Conservation (phyloP, 2,113 vertebrate species). For the Oxyura jamaicensis region DNA sequence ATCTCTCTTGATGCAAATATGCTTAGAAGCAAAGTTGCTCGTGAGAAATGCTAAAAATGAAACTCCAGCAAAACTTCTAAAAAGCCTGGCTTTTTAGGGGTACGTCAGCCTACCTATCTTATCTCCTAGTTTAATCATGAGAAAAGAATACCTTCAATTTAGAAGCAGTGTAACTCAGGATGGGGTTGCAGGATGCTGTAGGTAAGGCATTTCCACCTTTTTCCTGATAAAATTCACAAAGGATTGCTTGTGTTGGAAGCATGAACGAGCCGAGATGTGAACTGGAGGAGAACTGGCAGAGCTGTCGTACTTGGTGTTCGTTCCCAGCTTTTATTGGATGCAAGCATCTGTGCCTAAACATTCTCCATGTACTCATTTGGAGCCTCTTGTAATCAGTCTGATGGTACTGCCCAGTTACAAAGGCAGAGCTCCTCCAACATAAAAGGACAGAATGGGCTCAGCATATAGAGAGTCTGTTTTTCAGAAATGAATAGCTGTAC, state of each 20-base stretch:
- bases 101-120: not conserved
- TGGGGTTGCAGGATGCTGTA: not conserved
- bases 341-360: not conserved
- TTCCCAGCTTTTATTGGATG: not conserved
- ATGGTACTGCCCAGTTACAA: not conserved
- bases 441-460: not conserved
- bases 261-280: not conserved
- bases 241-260: not conserved
- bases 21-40: slow-evolving; percentile 1
- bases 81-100: not conserved
- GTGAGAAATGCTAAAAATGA: not conserved
- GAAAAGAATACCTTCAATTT: not conserved
- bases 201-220: not conserved
- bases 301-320: not conserved
- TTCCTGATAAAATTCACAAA: not conserved
- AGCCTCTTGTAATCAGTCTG: not conserved
- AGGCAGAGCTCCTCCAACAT: not conserved
- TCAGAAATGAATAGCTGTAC: not conserved
- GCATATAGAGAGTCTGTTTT: not conserved
- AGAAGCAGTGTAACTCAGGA: not conserved
- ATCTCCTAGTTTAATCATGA: not conserved
- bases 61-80: not conserved
- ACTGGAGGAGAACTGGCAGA: not conserved
- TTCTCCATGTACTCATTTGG: not conserved
- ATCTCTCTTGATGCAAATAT: not conserved